A percentile compares a stretch with the other conserved stretches of the same genome.
Conservation (phyloP, 2,113 vertebrate species). For the Dicrurus megarhynchus region DNA sequence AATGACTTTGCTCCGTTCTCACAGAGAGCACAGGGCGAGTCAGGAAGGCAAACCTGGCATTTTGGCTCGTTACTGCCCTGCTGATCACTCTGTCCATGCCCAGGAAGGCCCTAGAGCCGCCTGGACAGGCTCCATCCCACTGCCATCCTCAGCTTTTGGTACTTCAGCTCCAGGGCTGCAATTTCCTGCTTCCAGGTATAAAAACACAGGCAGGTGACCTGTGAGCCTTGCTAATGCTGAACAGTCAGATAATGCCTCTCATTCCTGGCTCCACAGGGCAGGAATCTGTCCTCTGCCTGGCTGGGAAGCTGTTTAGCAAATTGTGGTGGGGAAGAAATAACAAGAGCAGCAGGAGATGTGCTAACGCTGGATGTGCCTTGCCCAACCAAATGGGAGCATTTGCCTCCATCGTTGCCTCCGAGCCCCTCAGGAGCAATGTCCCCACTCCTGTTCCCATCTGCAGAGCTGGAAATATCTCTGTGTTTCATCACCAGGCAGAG, state of each 20-base stretch:
- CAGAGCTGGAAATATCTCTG: background rate
- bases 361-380: background rate
- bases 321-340: background rate
- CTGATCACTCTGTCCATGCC: background rate
- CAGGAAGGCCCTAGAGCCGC: background rate
- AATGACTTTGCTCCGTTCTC: background rate
- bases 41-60: background rate
- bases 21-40: fast-evolving
- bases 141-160: background rate
- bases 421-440: background rate
- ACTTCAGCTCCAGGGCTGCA: background rate
- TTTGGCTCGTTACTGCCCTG: fast-evolving
- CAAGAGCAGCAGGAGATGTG: background rate
- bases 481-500: background rate
- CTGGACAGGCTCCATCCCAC: background rate
- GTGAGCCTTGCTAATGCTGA: background rate
- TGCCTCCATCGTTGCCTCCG: background rate
- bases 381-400: background rate
- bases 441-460: background rate
- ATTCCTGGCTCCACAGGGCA: background rate
- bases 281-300: background rate
- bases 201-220: background rate
- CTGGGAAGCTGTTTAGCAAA: background rate
- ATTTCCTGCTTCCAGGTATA: background rate
- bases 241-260: background rate